A percentile compares a stretch with the other conserved stretches of the same genome.
phyloP scores from a whole-genome alignment of 2,113 vertebrate genomes.

The Siniperca knerii region DNA sequence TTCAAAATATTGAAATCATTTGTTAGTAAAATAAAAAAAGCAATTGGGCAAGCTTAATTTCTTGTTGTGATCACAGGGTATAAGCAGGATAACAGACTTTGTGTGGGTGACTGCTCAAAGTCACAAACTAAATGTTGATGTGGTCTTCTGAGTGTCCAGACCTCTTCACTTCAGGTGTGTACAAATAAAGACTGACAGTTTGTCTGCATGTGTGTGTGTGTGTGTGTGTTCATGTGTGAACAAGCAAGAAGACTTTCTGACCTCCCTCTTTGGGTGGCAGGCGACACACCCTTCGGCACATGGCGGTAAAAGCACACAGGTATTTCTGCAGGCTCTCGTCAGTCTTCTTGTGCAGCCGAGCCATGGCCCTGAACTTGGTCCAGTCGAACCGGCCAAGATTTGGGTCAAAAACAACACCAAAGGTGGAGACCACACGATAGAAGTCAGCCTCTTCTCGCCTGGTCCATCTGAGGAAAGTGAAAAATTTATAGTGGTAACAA shows the following conservation, averaged over 20 bases:
- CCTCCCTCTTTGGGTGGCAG: constrained; percentile 95
- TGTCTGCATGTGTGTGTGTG: background rate
- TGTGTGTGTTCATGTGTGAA: constrained; percentile 16
- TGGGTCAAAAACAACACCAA: constrained; percentile 98
- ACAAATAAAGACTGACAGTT: background rate
- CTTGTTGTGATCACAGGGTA: background rate
- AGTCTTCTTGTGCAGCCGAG: constrained; percentile 97
- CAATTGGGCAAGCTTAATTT: background rate
- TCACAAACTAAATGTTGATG: background rate
- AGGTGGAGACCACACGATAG: constrained; percentile 97
- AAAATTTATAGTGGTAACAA: background rate
- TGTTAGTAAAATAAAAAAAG: background rate
- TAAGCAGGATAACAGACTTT: background rate
- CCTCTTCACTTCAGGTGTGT: background rate
- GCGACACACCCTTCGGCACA: constrained; percentile 97
- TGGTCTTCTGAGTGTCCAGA: background rate
- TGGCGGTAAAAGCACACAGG: constrained; percentile 94
- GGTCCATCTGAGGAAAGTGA: constrained; percentile 89
- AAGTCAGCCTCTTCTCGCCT: constrained; percentile 98
- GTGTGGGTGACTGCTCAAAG: background rate
- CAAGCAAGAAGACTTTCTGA: constrained; percentile 57
- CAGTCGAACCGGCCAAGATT: constrained; percentile 94
- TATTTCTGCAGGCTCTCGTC: constrained; percentile 98
- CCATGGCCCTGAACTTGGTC: constrained; percentile 99
- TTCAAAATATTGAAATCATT: background rate